Evolutionary conservation across 2,888 invertebrate species (phyloP), one percentile per base, ranked within the genome.

Genomic region (Andrena camellia): DNA sequence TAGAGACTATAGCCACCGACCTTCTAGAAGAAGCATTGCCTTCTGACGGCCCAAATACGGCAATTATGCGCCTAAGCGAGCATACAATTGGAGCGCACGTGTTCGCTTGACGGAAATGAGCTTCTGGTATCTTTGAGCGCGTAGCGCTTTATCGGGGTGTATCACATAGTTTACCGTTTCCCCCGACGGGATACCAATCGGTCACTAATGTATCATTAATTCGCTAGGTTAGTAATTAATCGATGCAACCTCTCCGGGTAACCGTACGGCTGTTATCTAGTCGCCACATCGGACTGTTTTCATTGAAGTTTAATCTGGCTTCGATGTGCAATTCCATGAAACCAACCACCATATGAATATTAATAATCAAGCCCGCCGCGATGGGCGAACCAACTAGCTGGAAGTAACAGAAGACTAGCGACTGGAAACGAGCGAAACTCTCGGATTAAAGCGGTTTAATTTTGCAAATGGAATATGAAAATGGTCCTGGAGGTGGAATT

Each of bases 91-190:
- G 62, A 26, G 78, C 62, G 33, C 64, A 33, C 7, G 6, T 50
- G 62, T 63, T 35, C 48, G 5, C 42, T 10, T 50, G 8, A 26
- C 8, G 26, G 29, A 60, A 66, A 66, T 70, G 5, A 42, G 35
- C 69, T 50, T 42, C 31, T 23, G 23, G 29, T 62, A 78, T 35
- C 62, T 78, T 77, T 78, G 50, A 76, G 66, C 66, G 52, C 60
- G 62, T 33, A 77, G 42, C 42, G n/a, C 42, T 78, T 26, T 31
- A 20, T 77, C 35, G 77, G 77, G 20, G 20, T 77, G 60, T 42
- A 42, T 23, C 78, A 77, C 66, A 29, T 66, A 66, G 29, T 60
- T 29, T 48, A 78, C 33, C 8, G 31, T 52, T 67, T 54, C 23
- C 33, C 64, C 42, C 23, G 60, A 8, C 54, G 26, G 67, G 59